A percentile compares a stretch with the other conserved stretches of the same genome.
These are phyloP conservation scores for Nasonia longicornis DNA, from an alignment of 1,140 invertebrate species.

Conservation along the genomic window DNA sequence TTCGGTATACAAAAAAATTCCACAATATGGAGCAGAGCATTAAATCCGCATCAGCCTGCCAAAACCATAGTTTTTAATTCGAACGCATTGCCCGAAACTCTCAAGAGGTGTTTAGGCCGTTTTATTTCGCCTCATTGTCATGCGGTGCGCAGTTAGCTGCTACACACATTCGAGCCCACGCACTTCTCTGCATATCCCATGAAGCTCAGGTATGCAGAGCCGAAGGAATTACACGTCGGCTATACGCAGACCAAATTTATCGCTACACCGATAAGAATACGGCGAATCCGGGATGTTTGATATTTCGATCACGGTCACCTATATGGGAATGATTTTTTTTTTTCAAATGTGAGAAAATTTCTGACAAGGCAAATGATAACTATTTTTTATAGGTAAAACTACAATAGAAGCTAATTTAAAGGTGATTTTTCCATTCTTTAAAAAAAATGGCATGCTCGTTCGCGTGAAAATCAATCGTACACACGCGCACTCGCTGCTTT, in stretches of 20 bases:
- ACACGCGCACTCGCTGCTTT: background rate
- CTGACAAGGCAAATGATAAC: background rate
- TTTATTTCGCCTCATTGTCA: slow-evolving; percentile 29
- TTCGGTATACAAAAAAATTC: too few relatives aligned
- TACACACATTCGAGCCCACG: slow-evolving; percentile 17
- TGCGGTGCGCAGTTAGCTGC: background rate
- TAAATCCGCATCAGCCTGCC: background rate
- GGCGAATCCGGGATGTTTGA: background rate
- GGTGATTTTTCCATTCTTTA: background rate
- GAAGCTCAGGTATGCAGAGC: background rate
- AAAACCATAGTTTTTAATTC: slow-evolving; percentile 26
- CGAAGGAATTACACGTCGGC: background rate
- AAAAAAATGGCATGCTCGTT: background rate
- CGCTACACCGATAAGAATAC: background rate
- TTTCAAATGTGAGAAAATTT: background rate
- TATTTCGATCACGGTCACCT: background rate
- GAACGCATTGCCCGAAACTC: background rate
- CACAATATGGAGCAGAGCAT: too few relatives aligned
- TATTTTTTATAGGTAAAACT: too few relatives aligned
- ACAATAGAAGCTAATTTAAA: background rate
- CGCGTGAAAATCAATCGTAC: background rate
- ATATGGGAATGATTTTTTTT: background rate
- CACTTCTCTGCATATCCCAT: slow-evolving; percentile 27
- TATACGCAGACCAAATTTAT: slow-evolving; percentile 21
- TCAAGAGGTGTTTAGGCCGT: slow-evolving; percentile 12